Conservation (phyloP, 2,888 invertebrate genomes). For the Hecatera dysodea region DNA sequence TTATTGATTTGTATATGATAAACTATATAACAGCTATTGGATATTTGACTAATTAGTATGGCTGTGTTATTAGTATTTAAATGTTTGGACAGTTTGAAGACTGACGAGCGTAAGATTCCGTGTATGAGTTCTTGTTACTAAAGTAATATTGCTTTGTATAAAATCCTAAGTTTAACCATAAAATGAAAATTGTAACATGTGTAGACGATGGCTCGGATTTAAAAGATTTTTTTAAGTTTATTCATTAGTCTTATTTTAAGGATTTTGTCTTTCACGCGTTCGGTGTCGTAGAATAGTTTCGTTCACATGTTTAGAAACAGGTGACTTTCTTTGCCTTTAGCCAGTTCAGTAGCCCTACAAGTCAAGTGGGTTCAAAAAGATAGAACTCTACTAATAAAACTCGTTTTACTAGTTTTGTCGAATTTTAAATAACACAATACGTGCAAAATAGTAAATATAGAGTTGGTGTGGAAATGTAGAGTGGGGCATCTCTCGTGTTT, state of each 20-base stretch:
- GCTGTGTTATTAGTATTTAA: background rate
- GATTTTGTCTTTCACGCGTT: too few relatives aligned
- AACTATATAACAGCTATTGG: too few relatives aligned
- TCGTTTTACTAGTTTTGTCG: constrained; percentile 2
- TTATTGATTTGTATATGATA: too few relatives aligned
- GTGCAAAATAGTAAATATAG: background rate
- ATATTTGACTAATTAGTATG: too few relatives aligned
- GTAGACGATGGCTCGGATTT: too few relatives aligned
- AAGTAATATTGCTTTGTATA: background rate
- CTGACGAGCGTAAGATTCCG: too few relatives aligned
- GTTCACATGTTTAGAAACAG: background rate
- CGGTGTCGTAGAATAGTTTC: background rate
- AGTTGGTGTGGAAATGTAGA: too few relatives aligned
- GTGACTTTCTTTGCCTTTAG: too few relatives aligned
- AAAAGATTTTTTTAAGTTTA: too few relatives aligned
- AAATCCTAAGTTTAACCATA: background rate
- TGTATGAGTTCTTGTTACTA: background rate
- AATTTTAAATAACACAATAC: constrained; percentile 4
- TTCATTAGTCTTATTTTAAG: too few relatives aligned
- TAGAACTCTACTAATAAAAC: constrained; percentile 5
- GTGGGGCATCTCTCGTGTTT: too few relatives aligned
- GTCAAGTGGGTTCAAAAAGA: background rate
- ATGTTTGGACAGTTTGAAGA: too few relatives aligned
- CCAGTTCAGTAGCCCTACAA: background rate
- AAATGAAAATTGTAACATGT: background rate